These are phyloP conservation scores for Dendropsophus ebraccatus DNA, from an alignment of 2,113 vertebrate species.

Conservation along the genomic window DNA sequence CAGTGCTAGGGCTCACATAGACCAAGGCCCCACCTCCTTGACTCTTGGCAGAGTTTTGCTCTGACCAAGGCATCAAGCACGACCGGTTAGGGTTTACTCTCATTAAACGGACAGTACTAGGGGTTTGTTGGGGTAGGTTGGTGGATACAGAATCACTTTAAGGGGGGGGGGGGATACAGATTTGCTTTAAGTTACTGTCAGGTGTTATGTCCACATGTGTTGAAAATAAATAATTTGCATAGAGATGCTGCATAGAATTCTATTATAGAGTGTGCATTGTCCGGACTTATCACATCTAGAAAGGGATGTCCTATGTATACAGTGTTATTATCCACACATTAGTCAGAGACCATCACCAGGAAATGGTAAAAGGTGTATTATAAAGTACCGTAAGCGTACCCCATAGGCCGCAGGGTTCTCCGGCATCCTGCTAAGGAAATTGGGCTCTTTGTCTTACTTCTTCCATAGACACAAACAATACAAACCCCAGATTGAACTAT, in stretches of 20 bases:
- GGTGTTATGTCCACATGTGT: no score
- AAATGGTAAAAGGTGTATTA: not conserved
- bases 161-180: no score
- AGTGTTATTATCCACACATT: not conserved
- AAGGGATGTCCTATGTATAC: not conserved
- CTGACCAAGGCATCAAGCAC: no score
- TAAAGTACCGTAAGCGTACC: not conserved
- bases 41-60: no score
- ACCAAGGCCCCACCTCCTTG: no score
- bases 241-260: not conserved
- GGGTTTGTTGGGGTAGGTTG: no score
- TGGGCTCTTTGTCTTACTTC: conserved; percentile 34
- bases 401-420: not conserved
- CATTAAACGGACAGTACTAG: no score
- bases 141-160: no score
- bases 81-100: no score
- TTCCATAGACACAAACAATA: conserved; percentile 33
- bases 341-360: not conserved
- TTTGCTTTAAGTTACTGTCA: no score
- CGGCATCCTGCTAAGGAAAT: conserved; percentile 37
- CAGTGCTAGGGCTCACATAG: no score
- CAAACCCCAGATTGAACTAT: conserved; percentile 6
- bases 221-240: no score
- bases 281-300: not conserved
- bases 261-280: not conserved